These are phyloP conservation scores for Desmodus rotundus DNA, from an alignment of 2,113 vertebrate species.

Conservation along the genomic window DNA sequence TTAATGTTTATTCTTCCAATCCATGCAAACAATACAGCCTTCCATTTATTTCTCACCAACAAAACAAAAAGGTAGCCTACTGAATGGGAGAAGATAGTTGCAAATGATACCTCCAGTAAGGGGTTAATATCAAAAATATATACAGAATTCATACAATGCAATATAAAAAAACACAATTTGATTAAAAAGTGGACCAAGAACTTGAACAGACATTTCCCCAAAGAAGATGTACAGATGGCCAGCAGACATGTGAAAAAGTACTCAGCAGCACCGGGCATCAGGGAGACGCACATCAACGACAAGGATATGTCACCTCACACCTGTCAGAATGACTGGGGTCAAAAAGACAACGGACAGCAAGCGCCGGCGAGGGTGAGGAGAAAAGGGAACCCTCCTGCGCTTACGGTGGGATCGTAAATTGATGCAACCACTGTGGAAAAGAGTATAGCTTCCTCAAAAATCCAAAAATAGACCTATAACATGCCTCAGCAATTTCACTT, in stretches of 20 bases:
- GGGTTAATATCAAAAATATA: background rate
- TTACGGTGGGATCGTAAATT: background rate
- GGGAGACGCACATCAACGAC: background rate
- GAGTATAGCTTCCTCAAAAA: background rate
- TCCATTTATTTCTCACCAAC: background rate
- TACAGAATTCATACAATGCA: background rate
- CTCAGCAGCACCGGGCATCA: background rate
- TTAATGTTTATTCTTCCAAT: background rate
- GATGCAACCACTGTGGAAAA: background rate
- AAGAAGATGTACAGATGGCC: background rate
- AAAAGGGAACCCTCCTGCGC: background rate
- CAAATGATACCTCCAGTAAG: background rate
- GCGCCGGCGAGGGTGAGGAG: background rate
- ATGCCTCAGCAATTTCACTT: background rate
- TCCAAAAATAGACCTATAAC: background rate
- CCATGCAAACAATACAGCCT: background rate
- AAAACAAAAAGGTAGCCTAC: background rate
- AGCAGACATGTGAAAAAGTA: background rate
- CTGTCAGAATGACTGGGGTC: background rate
- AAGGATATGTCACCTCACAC: background rate
- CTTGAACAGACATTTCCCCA: background rate
- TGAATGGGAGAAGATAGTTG: background rate
- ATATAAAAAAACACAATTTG: too few species aligned
- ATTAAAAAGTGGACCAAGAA: background rate
- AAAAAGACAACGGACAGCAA: background rate